Percentiles rank a stretch among this genome's conserved stretches.
These are phyloP conservation scores for Philantomba maxwellii DNA, from an alignment of 2,113 vertebrate species.

Conservation along the genomic window DNA sequence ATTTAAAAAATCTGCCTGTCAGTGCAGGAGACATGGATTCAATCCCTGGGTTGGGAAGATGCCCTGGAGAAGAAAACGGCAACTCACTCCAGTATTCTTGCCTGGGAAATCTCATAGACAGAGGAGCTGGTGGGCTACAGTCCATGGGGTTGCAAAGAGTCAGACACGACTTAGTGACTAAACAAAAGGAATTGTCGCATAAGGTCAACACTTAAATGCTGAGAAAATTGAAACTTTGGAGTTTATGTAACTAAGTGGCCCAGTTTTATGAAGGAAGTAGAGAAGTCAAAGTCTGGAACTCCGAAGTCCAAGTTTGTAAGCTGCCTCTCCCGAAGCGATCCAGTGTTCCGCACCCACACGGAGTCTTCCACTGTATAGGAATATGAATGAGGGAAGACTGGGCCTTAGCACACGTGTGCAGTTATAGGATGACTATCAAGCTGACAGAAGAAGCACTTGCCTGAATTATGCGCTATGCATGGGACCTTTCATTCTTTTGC, in stretches of 20 bases:
- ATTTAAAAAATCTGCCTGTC: not conserved
- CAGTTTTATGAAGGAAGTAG: not conserved
- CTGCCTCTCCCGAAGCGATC: not conserved
- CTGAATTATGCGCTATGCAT: not conserved
- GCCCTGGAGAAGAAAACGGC: not conserved
- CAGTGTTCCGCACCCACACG: fast-evolving
- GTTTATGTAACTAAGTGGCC: not conserved
- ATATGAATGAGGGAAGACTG: fast-evolving
- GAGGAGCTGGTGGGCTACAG: not conserved
- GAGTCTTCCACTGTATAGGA: fast-evolving
- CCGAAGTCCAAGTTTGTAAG: not conserved
- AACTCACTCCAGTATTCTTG: not conserved
- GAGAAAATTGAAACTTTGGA: not conserved
- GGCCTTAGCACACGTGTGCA: no score
- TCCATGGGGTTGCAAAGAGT: not conserved
- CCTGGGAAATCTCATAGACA: not conserved
- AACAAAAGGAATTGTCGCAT: not conserved
- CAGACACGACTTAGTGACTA: not conserved
- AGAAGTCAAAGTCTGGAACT: not conserved
- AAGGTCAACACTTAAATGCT: not conserved
- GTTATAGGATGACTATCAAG: no score
- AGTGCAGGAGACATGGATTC: not conserved
- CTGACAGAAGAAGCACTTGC: not conserved
- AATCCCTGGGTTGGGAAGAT: not conserved
- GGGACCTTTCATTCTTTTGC: not conserved